A percentile compares a stretch with the other conserved stretches of the same genome.
Conservation (phyloP, 2,797 vertebrate genomes). For the Pseudopleuronectes americanus region DNA sequence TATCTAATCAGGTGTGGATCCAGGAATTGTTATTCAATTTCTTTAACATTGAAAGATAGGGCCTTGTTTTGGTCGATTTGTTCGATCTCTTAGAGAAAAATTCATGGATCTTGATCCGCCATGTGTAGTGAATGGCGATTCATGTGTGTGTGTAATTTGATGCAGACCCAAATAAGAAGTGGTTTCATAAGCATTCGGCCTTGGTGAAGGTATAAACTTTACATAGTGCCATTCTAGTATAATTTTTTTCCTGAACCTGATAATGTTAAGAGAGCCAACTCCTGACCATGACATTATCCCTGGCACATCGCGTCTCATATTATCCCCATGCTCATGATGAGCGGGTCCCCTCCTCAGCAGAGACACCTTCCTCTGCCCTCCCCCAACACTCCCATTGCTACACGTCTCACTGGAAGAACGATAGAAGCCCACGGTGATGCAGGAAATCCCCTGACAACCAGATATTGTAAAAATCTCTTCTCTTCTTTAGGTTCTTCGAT, state of each 20-base stretch:
- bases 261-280: background rate
- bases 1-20: too few species aligned
- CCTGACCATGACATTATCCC: slow-evolving; percentile 16
- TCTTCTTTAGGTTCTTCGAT: slow-evolving; percentile 72
- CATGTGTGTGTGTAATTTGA: too few species aligned
- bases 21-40: too few species aligned
- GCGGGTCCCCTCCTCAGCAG: slow-evolving; percentile 31
- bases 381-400: slow-evolving; percentile 50
- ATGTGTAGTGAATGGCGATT: too few species aligned
- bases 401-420: slow-evolving; percentile 55
- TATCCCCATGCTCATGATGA: slow-evolving; percentile 29
- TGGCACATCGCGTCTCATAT: slow-evolving; percentile 32
- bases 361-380: slow-evolving; percentile 53
- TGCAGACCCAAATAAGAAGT: too few species aligned
- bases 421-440: slow-evolving; percentile 61
- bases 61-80: too few species aligned
- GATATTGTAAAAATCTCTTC: slow-evolving; percentile 76
- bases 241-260: background rate
- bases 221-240: too few species aligned
- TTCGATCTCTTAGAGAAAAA: too few species aligned
- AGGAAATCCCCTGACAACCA: slow-evolving; percentile 71
- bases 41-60: too few species aligned
- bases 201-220: too few species aligned
- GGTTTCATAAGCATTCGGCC: too few species aligned
- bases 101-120: too few species aligned